A percentile compares a stretch with the other conserved stretches of the same genome.
These are phyloP conservation scores for Myathropa florea DNA, from an alignment of 2,888 invertebrate genomes.

Conservation along the genomic window DNA sequence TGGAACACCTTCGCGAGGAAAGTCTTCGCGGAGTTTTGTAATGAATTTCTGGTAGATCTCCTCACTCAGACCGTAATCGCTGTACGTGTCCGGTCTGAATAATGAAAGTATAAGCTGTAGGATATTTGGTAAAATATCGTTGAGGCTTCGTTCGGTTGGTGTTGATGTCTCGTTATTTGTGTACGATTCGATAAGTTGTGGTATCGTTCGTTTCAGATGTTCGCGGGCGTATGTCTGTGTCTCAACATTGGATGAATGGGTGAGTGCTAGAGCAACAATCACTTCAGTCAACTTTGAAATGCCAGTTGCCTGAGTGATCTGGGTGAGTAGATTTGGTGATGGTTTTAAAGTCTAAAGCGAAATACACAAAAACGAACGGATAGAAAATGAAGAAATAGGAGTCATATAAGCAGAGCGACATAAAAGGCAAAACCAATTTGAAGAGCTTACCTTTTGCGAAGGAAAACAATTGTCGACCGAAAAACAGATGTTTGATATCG, in stretches of 20 bases:
- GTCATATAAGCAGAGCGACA: neutral
- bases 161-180: constrained; percentile 84
- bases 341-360: constrained; percentile 86
- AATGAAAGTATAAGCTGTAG: constrained; percentile 89
- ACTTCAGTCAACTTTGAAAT: constrained; percentile 95
- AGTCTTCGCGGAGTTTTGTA: constrained; percentile 90
- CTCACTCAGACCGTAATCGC: constrained; percentile 84
- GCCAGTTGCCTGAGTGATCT: constrained; percentile 92
- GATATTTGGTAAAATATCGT: constrained; percentile 94
- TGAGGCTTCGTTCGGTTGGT: constrained; percentile 85
- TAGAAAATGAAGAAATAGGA: neutral
- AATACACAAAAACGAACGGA: constrained; percentile 15
- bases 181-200: constrained; percentile 92
- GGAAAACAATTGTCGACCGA: constrained; percentile 91
- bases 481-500: constrained; percentile 93
- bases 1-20: constrained; percentile 93
- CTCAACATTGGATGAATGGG: constrained; percentile 90
- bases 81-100: constrained; percentile 82
- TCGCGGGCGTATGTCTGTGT: constrained; percentile 87
- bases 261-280: constrained; percentile 91
- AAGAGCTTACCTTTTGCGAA: constrained; percentile 85
- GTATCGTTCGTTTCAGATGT: constrained; percentile 90
- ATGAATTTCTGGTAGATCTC: constrained; percentile 91
- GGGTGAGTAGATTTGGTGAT: constrained; percentile 89
- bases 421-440: neutral